Evolutionary conservation across 1,140 invertebrate genomes (phyloP).

Genomic region (Nylanderia fulva): DNA sequence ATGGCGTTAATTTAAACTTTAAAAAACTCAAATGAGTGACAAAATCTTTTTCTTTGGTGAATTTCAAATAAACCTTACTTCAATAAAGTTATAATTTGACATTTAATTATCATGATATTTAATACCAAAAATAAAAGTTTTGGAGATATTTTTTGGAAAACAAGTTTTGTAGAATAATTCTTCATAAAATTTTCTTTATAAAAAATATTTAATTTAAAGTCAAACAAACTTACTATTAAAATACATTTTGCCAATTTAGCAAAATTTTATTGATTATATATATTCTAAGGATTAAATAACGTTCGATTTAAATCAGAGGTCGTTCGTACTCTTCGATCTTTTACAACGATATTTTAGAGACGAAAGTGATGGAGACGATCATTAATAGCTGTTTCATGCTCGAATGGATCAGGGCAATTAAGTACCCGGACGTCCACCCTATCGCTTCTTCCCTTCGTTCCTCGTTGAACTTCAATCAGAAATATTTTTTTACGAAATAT

Average conservation of each 20-base stretch:
- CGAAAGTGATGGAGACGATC: constrained; percentile 14
- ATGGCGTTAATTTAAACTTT: constrained; percentile 1
- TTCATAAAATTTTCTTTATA: neutral
- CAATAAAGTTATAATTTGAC: neutral
- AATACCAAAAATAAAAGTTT: neutral
- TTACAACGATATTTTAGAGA: neutral
- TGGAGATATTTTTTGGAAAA: neutral
- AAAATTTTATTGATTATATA: neutral
- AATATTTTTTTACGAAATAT: neutral
- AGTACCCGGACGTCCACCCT: neutral
- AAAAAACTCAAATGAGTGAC: neutral
- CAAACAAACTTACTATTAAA: neutral
- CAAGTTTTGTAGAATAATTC: neutral
- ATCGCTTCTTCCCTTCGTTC: neutral
- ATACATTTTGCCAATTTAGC: neutral
- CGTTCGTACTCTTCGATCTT: neutral
- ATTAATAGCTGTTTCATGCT: constrained; percentile 51
- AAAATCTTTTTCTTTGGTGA: neutral
- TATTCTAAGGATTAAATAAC: neutral
- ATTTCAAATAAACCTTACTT: neutral
- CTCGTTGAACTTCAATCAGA: constrained; percentile 7
- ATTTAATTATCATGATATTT: constrained; percentile 19
- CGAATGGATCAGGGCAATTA: constrained; percentile 26
- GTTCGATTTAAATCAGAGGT: neutral
- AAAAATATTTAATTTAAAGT: neutral